phyloP scores from a whole-genome alignment of 2,797 vertebrate species.

The Sylvia borin region DNA sequence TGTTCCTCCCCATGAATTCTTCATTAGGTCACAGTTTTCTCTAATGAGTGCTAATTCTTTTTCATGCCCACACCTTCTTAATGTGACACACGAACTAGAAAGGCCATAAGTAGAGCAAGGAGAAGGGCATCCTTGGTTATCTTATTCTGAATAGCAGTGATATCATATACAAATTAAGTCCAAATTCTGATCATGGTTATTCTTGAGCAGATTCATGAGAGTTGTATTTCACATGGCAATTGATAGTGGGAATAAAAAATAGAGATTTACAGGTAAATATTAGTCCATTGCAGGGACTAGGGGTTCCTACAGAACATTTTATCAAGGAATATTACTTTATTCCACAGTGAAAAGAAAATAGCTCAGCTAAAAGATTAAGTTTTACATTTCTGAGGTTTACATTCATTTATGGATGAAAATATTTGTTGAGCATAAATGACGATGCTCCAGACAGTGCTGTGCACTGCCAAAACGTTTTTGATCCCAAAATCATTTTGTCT shows the following conservation, averaged over 20 bases:
- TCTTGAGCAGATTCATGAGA: background rate
- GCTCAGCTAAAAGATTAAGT: background rate
- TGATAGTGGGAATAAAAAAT: background rate
- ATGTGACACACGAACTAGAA: background rate
- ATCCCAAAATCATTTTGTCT: background rate
- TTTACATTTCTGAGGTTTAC: background rate
- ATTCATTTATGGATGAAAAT: background rate
- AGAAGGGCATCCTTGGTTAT: background rate
- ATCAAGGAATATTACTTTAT: background rate
- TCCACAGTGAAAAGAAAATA: background rate
- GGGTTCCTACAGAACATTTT: background rate
- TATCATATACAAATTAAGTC: background rate
- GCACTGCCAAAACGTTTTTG: background rate
- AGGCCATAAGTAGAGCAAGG: background rate
- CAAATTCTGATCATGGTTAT: background rate
- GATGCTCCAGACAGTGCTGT: background rate
- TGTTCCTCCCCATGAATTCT: background rate
- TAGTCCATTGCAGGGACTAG: background rate
- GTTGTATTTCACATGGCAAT: background rate
- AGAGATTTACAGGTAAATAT: background rate
- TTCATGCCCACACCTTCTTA: background rate
- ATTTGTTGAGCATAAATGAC: background rate
- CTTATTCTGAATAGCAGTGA: background rate
- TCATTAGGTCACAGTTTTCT: background rate
- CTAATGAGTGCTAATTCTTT: background rate